Conservation (phyloP, 2,888 invertebrate species). For the Artemia sp. region DNA sequence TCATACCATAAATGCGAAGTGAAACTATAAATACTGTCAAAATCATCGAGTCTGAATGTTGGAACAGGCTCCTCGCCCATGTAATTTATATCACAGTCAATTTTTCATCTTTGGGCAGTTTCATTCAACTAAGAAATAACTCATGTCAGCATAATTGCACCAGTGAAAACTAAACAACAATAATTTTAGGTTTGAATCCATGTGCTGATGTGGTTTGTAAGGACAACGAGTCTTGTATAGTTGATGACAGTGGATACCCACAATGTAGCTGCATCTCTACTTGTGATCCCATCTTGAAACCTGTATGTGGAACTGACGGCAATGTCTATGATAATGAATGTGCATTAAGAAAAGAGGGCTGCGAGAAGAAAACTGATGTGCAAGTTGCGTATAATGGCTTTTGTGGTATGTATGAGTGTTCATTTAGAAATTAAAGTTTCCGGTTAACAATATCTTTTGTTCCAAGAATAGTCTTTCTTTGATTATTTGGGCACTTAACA, state of each 20-base stretch:
- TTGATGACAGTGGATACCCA: constrained; percentile 63
- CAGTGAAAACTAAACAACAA: constrained; percentile 9
- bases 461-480: no score
- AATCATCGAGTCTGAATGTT: not conserved
- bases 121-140: no score
- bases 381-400: constrained; percentile 43
- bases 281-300: constrained; percentile 57
- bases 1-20: not conserved
- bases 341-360: constrained; percentile 23
- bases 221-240: constrained; percentile 57
- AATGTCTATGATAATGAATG: constrained; percentile 11
- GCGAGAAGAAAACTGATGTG: constrained; percentile 33
- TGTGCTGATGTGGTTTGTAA: constrained; percentile 61
- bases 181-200: constrained; percentile 54
- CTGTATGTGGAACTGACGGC: constrained; percentile 31
- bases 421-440: no score
- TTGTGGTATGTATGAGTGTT: constrained; percentile 40
- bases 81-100: no score
- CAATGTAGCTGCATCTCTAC: constrained; percentile 60
- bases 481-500: no score
- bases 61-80: no score
- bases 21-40: constrained; percentile 16
- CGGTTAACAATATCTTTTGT: no score
- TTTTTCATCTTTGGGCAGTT: no score
- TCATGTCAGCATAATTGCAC: no score